Base-by-base conservation (phyloP, 2,113 vertebrate genomes). In the Pachyramphus minor region DNA sequence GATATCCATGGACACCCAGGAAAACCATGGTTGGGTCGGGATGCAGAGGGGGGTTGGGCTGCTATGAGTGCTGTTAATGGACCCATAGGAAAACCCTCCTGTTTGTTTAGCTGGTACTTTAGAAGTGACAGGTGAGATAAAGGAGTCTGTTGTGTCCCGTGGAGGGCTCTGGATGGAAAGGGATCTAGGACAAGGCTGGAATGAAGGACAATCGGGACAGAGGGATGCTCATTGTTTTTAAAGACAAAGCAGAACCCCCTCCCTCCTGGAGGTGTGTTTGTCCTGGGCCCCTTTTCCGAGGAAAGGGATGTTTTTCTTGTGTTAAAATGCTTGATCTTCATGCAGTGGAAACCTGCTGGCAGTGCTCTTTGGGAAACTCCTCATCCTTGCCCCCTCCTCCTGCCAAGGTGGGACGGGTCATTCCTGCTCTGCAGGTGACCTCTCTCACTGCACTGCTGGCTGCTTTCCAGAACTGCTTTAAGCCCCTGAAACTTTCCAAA, bases 91-190 rank as follows among this genome's bases (percentile, higher is more conserved):
- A 66, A 58, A 49, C 8, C 60, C 27, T 27, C 2, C 4, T 7
- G 3, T 31, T 33, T 49, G 30, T 63, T 67, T 55, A 64, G 44
- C 44, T 60, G 53, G 4, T 42, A 12, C 20, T 69, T 21, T 4
- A 4, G 15, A 77, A 28, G 75, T 33, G 35, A 16, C 5, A 27
- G 5, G 39, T 7, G 75, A 56, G 30, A n/a, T 44, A 24, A n/a
- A 3, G 37, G 20, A 39, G 8, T 3, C 5, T 35, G 1, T 47
- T 25, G 17, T 42, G 47, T 4, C 14, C 42, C 2, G 5, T 0
- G 1, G 14, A 12, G 28, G 20, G 7, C 8, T 19, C 5, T 9
- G 10, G 24, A 16, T 35, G n/a, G 64, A 25, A 37, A 41, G 56
- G 3, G 28, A 60, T 42, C 2, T 35, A 53, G 23, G 17, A 4